phyloP scores from a whole-genome alignment of 1,140 invertebrate genomes.

The Aphaenogaster rudis region DNA sequence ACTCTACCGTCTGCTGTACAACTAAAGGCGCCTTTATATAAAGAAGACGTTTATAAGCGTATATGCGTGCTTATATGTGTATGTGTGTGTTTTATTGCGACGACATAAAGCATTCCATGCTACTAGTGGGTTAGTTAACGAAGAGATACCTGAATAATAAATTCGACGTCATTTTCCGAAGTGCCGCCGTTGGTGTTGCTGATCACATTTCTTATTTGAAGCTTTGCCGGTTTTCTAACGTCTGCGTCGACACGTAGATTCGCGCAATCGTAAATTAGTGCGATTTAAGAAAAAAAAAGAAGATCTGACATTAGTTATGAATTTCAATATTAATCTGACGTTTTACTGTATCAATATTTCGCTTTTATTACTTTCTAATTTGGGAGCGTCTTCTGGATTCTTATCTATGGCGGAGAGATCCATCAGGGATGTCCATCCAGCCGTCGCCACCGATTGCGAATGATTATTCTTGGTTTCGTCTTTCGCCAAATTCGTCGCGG shows the following conservation, averaged over 20 bases:
- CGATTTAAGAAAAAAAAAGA: constrained; percentile 19
- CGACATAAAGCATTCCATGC: constrained; percentile 49
- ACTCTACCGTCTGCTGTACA: constrained; percentile 29
- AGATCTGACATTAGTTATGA: not conserved
- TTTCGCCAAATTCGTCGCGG: constrained; percentile 87
- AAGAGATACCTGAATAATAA: constrained; percentile 83
- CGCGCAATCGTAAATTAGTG: not conserved
- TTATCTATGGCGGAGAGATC: constrained; percentile 72
- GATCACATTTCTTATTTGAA: constrained; percentile 85
- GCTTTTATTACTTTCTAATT: constrained; percentile 59
- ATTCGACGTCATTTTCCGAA: constrained; percentile 84
- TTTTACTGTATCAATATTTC: constrained; percentile 65
- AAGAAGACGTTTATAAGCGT: constrained; percentile 27
- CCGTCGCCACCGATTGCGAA: not conserved
- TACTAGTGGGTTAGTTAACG: constrained; percentile 17
- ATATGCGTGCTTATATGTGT: not conserved
- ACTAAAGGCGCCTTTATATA: constrained; percentile 22
- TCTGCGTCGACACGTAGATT: constrained; percentile 29
- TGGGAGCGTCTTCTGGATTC: constrained; percentile 50
- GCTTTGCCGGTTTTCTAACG: constrained; percentile 78
- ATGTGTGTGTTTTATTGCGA: constrained; percentile 29
- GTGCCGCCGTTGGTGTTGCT: constrained; percentile 80
- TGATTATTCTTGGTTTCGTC: constrained; percentile 75
- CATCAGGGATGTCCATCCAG: constrained; percentile 74
- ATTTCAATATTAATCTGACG: constrained; percentile 48